Evolutionary conservation across 2,113 vertebrate species (phyloP).

Genomic region (Pomatorhinus ruficollis): DNA sequence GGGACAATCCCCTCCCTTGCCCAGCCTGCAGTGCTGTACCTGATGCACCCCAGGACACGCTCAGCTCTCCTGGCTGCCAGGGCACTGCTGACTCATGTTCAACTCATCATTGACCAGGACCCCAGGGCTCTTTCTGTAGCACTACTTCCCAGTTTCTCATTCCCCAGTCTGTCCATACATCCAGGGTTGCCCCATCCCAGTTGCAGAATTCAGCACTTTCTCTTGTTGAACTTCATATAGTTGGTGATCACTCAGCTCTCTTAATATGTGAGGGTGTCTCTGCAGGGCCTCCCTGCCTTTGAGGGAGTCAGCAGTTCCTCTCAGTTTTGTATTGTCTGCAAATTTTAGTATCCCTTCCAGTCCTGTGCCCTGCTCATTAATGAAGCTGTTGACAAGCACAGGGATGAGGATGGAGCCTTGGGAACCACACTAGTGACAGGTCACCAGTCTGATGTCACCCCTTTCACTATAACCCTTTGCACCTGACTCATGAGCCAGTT

Average conservation of each 20-base stretch:
- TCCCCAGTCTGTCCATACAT: neutral
- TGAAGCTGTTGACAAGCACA: neutral
- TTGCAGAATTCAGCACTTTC: neutral
- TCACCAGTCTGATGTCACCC: neutral
- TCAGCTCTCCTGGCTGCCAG: neutral
- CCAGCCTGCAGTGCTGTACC: rapidly evolving
- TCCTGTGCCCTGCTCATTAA: neutral
- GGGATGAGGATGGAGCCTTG: neutral
- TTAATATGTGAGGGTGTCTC: neutral
- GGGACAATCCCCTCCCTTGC: neutral
- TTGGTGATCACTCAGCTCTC: neutral
- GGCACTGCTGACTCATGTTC: neutral
- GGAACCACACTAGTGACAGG: neutral
- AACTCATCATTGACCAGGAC: rapidly evolving
- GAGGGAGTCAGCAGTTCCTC: neutral
- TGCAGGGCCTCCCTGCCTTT: neutral
- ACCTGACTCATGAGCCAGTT: neutral
- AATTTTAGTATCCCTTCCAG: neutral
- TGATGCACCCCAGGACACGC: rapidly evolving
- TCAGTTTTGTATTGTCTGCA: neutral
- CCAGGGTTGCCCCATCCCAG: neutral
- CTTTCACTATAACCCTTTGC: neutral
- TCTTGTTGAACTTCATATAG: neutral
- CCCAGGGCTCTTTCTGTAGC: neutral
- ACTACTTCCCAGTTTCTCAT: neutral